These are phyloP conservation scores for Campoplex nolae DNA, from an alignment of 2,888 invertebrate genomes.

Conservation along the genomic window DNA sequence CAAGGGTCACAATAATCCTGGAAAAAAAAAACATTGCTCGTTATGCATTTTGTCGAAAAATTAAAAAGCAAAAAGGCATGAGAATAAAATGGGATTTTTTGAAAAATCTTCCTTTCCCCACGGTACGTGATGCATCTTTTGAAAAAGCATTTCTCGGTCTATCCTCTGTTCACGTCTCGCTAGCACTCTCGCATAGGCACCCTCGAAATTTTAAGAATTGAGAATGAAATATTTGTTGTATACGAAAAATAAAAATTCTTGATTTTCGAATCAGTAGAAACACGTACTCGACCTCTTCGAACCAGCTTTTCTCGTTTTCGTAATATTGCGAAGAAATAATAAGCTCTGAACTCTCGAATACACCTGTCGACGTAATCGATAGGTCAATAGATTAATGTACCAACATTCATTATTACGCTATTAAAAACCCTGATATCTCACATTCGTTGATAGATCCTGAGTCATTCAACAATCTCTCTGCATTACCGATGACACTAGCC, in stretches of 20 bases:
- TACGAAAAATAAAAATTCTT: background rate
- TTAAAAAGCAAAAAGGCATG: background rate
- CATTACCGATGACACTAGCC: background rate
- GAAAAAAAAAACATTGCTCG: conserved; percentile 15
- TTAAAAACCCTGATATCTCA: background rate
- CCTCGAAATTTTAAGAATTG: background rate
- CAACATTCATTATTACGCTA: background rate
- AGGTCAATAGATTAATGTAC: background rate
- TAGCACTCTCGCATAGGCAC: background rate
- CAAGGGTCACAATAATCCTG: background rate
- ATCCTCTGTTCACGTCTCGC: background rate
- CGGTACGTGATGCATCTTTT: background rate
- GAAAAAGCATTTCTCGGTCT: background rate
- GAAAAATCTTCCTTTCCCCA: background rate
- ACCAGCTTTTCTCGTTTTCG: background rate
- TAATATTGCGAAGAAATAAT: background rate
- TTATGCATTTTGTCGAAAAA: conserved; percentile 41
- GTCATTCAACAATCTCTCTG: background rate
- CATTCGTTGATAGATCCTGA: background rate
- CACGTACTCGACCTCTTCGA: background rate
- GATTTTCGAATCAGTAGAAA: background rate
- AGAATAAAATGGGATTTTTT: background rate
- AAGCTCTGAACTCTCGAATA: background rate
- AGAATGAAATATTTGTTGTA: background rate
- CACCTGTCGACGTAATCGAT: background rate